A percentile compares a stretch with the other conserved stretches of the same genome.
Conservation (phyloP, 2,113 vertebrate genomes). For the Zosterops lateralis region DNA sequence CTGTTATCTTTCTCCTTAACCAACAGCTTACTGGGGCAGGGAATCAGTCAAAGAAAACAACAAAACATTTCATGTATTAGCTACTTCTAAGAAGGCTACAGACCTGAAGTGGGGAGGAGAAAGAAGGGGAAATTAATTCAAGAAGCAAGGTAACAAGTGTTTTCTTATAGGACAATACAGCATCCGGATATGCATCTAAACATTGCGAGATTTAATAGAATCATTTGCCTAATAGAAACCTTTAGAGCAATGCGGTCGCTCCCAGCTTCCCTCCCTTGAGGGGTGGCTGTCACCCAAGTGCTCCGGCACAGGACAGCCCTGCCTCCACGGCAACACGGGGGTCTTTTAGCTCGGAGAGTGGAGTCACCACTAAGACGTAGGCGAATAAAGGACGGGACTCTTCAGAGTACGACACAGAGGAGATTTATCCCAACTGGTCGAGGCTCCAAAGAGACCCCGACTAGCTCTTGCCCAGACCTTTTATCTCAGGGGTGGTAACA, state of each 20-base stretch:
- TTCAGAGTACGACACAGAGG: too few species aligned
- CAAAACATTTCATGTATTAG: neutral
- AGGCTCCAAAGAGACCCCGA: too few species aligned
- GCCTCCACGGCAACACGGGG: too few species aligned
- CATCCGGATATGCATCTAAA: neutral
- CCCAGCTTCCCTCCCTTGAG: too few species aligned
- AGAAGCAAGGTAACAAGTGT: neutral
- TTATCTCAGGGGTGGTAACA: too few species aligned
- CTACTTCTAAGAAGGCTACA: neutral
- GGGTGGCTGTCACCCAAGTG: too few species aligned
- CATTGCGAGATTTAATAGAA: neutral
- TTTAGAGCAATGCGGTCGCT: neutral
- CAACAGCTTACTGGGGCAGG: accelerated
- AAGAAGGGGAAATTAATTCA: neutral
- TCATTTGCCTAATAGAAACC: neutral
- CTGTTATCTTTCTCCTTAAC: neutral
- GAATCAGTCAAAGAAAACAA: neutral
- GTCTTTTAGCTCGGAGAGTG: too few species aligned
- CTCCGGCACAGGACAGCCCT: too few species aligned
- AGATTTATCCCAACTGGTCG: too few species aligned
- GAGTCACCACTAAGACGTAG: too few species aligned
- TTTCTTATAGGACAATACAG: neutral
- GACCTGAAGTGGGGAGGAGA: neutral
- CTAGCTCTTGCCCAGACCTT: too few species aligned
- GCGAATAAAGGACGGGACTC: too few species aligned